These are phyloP conservation scores for Xiphophorus hellerii DNA, from an alignment of 2,113 vertebrate species.

Conservation along the genomic window DNA sequence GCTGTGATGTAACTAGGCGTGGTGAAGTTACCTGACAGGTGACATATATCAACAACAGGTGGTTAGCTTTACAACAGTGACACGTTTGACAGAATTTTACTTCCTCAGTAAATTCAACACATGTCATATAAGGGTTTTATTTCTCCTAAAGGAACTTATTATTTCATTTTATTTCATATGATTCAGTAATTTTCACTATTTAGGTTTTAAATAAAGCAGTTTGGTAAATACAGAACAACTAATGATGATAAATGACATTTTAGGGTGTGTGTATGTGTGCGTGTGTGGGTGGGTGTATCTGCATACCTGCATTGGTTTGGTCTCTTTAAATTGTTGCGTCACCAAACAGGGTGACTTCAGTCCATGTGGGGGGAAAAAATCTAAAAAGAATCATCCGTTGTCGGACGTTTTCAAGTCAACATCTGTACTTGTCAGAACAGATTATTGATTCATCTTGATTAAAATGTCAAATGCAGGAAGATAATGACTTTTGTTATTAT, in stretches of 20 bases:
- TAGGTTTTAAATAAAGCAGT: not conserved
- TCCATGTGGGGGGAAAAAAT: not conserved
- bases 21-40: not conserved
- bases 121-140: not conserved
- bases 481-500: not conserved
- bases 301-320: not conserved
- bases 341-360: not conserved
- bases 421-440: not conserved
- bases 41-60: no score
- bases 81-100: not conserved
- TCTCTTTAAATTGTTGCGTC: not conserved
- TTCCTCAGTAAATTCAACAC: not conserved
- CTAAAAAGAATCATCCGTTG: not conserved
- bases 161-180: not conserved
- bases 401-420: no score
- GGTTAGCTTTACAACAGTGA: not conserved
- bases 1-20: slow-evolving; percentile 14
- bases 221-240: not conserved
- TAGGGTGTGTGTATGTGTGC: not conserved
- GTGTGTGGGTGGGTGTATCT: not conserved
- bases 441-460: not conserved
- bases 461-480: not conserved
- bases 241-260: not conserved
- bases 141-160: not conserved
- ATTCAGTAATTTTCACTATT: not conserved